Conservation (phyloP, 2,797 vertebrate species). For the Tenualosa ilisha region DNA sequence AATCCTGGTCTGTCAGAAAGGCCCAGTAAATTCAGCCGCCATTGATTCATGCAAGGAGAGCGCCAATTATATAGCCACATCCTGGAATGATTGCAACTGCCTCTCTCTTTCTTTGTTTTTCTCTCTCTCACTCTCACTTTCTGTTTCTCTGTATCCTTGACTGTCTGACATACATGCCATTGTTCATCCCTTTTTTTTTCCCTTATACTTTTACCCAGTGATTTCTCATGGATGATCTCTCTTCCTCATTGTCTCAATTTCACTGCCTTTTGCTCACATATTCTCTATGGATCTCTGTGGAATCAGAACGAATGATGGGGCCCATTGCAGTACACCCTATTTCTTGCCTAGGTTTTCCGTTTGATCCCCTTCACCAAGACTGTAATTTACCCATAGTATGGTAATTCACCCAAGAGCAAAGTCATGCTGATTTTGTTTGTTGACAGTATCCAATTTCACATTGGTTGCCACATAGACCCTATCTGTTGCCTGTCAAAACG, state of each 20-base stretch:
- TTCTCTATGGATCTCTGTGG: background rate
- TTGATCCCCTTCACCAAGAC: background rate
- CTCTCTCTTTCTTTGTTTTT: background rate
- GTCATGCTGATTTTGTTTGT: background rate
- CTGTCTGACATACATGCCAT: background rate
- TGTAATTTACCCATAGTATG: background rate
- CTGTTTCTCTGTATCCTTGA: background rate
- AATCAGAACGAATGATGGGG: background rate
- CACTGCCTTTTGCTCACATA: background rate
- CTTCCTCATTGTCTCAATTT: background rate
- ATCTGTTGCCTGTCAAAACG: background rate
- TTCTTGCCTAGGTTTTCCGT: background rate
- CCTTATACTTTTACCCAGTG: too few species aligned
- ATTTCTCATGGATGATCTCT: background rate
- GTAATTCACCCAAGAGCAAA: background rate
- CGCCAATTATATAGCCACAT: slow-evolving; percentile 62
- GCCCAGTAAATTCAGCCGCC: slow-evolving; percentile 35
- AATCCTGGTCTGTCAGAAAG: slow-evolving; percentile 21
- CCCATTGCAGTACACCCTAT: background rate
- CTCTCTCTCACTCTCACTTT: background rate
- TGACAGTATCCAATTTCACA: background rate
- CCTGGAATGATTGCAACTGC: slow-evolving; percentile 49
- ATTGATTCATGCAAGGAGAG: slow-evolving; percentile 57
- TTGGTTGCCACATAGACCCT: background rate
- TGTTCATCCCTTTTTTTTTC: background rate